Evolutionary conservation across 1,140 invertebrate species (phyloP).

Genomic region (Drosophila nigrodunni): DNA sequence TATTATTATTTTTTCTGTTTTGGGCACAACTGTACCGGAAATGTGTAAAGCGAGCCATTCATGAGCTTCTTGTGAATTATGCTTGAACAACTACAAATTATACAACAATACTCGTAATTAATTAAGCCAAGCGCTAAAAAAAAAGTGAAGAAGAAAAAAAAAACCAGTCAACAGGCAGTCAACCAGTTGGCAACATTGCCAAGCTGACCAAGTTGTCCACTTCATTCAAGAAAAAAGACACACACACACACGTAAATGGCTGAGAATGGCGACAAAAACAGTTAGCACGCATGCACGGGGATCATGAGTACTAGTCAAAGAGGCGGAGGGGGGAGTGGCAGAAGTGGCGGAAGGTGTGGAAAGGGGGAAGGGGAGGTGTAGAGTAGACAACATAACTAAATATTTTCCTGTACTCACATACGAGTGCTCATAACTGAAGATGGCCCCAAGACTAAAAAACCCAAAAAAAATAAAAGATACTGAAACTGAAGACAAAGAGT

Average conservation of each 20-base stretch:
- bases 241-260: background rate
- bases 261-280: constrained; percentile 72
- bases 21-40: constrained; percentile 76
- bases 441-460: constrained; percentile 19
- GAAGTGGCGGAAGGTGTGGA: background rate
- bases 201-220: constrained; percentile 10
- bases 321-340: background rate
- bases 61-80: constrained; percentile 76
- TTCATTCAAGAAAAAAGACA: constrained; percentile 76
- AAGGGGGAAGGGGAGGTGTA: background rate
- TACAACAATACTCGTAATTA: constrained; percentile 77
- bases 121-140: constrained; percentile 64
- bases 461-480: constrained; percentile 12
- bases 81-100: constrained; percentile 67
- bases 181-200: constrained; percentile 15
- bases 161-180: constrained; percentile 32
- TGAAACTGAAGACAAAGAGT: constrained; percentile 30
- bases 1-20: constrained; percentile 14
- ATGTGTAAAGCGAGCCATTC: constrained; percentile 70
- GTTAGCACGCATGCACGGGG: constrained; percentile 46
- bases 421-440: constrained; percentile 42
- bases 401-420: constrained; percentile 36
- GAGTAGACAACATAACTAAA: constrained; percentile 16
- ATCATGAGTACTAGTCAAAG: background rate
- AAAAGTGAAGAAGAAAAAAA: constrained; percentile 4